Evolutionary conservation across 2,113 vertebrate genomes (phyloP).

Genomic region (Gadus macrocephalus): DNA sequence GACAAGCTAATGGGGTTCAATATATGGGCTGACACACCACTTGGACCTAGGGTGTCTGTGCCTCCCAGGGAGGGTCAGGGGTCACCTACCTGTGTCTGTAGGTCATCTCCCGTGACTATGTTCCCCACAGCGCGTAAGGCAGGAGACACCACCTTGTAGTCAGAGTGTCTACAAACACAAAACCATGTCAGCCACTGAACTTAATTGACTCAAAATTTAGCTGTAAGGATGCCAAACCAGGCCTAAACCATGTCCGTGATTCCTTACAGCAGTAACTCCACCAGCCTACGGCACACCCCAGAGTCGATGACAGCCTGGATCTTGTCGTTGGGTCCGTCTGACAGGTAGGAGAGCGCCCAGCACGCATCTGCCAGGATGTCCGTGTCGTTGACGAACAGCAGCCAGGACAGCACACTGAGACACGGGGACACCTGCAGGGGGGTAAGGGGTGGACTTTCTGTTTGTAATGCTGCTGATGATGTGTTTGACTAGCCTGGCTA

Average conservation of each 20-base stretch:
- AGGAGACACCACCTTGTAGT: slow-evolving; percentile 97
- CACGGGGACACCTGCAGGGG: slow-evolving; percentile 88
- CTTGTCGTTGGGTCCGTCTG: slow-evolving; percentile 97
- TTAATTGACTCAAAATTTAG: no score
- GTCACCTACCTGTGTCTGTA: slow-evolving; percentile 88
- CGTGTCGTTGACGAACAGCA: slow-evolving; percentile 94
- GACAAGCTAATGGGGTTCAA: no score
- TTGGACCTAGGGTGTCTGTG: no score
- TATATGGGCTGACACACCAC: no score
- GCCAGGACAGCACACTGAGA: slow-evolving; percentile 94
- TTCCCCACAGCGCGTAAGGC: slow-evolving; percentile 94
- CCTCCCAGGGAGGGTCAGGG: no score
- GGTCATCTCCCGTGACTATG: slow-evolving; percentile 95
- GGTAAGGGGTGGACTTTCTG: slow-evolving; percentile 15
- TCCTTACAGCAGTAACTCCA: slow-evolving; percentile 92
- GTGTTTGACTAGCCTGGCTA: no score
- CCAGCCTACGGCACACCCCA: slow-evolving; percentile 94
- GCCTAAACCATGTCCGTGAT: no score
- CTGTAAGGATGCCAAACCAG: no score
- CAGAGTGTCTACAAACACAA: slow-evolving; percentile 81
- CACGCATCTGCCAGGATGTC: slow-evolving; percentile 96
- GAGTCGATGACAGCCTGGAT: slow-evolving; percentile 98
- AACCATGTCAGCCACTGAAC: background rate
- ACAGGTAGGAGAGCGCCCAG: slow-evolving; percentile 96
- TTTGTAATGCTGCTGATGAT: no score